Evolutionary conservation across 1,140 invertebrate genomes (phyloP).

Genomic region (Whitmania pigra): DNA sequence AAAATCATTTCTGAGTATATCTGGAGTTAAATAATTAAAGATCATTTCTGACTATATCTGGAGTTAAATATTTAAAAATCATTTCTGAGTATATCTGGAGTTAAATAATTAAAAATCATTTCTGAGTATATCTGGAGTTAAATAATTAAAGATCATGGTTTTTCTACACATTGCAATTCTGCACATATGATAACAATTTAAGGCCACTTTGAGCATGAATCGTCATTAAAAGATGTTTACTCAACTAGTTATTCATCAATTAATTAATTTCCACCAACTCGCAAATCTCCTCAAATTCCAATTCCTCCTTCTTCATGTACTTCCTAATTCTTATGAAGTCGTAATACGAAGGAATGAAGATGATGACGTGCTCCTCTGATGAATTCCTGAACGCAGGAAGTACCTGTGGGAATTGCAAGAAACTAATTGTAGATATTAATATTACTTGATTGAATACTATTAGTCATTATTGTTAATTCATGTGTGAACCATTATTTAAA

Average conservation of each 20-base stretch:
- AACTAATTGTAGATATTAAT: neutral
- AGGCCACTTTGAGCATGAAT: neutral
- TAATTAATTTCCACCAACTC: slow-evolving; percentile 30
- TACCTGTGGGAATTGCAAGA: neutral
- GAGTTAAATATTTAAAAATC: slow-evolving; percentile 25
- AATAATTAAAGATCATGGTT: neutral
- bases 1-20: too few relatives aligned
- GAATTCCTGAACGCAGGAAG: slow-evolving; percentile 44
- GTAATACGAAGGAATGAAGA: slow-evolving; percentile 87
- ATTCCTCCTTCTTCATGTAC: slow-evolving; percentile 74
- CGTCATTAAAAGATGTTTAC: neutral
- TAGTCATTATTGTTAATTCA: too few relatives aligned
- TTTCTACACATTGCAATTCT: too few relatives aligned
- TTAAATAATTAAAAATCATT: too few relatives aligned
- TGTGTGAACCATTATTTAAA: neutral
- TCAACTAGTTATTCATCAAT: neutral
- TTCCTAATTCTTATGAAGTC: slow-evolving; percentile 84
- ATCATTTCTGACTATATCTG: slow-evolving; percentile 45
- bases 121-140: too few relatives aligned
- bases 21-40: neutral
- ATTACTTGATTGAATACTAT: too few relatives aligned
- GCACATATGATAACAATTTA: too few relatives aligned
- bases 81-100: too few relatives aligned
- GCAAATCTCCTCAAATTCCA: slow-evolving; percentile 57
- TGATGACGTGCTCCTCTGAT: slow-evolving; percentile 69